Percentiles rank a stretch among this genome's conserved stretches.
Evolutionary conservation across 2,888 invertebrate genomes (phyloP).

Genomic region (Hirtodrosophila histrioides): DNA sequence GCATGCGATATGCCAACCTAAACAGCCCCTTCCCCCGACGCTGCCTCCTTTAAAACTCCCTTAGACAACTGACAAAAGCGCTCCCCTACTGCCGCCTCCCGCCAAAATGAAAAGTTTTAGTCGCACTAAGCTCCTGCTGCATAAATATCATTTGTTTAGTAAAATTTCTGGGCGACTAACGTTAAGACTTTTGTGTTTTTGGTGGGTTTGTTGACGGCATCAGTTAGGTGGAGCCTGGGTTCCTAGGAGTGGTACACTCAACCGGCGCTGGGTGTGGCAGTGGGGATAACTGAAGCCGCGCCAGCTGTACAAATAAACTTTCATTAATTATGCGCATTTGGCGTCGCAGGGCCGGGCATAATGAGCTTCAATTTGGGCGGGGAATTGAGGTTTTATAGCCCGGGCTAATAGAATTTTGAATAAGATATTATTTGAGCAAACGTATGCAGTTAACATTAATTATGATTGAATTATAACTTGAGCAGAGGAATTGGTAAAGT

Average conservation of each 20-base stretch:
- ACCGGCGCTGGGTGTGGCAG: background rate
- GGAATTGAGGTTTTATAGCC: background rate
- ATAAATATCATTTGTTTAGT: conserved; percentile 73
- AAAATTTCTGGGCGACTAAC: conserved; percentile 38
- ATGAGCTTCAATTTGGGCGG: conserved; percentile 27
- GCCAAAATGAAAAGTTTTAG: conserved; percentile 48
- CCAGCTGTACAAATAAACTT: conserved; percentile 69
- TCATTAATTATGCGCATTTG: conserved; percentile 72
- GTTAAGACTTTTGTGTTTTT: conserved; percentile 61
- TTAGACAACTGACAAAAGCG: background rate
- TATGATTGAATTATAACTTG: conserved; percentile 33
- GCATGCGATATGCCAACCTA: conserved; percentile 34
- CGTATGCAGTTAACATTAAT: conserved; percentile 7
- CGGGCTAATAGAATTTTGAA: conserved; percentile 59
- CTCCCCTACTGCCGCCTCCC: background rate
- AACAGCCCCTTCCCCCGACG: conserved; percentile 3
- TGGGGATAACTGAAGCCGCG: conserved; percentile 4
- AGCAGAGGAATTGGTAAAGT: background rate
- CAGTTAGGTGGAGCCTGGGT: conserved; percentile 7
- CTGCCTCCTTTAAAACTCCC: background rate
- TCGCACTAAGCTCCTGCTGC: conserved; percentile 69
- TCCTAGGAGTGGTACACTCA: conserved; percentile 16
- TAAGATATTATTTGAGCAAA: conserved; percentile 30
- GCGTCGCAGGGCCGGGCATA: conserved; percentile 15
- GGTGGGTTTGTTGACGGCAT: conserved; percentile 36